Conservation (phyloP, 2,797 vertebrate genomes). For the Takifugu rubripes region DNA sequence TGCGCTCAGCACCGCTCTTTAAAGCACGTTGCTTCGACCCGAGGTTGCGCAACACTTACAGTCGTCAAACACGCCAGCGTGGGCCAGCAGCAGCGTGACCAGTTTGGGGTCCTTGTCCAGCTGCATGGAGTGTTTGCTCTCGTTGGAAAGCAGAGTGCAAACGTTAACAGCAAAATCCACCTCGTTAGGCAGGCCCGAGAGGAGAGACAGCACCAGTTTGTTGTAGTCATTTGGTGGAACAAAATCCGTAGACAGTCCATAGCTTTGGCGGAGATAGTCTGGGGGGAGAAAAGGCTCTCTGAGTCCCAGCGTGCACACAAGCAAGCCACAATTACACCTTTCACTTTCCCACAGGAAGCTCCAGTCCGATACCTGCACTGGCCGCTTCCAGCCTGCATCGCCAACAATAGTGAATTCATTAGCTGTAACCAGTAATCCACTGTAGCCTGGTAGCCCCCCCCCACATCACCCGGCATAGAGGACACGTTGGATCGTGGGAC, state of each 20-base stretch:
- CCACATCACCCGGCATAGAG: too few relatives aligned
- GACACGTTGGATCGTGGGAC: too few relatives aligned
- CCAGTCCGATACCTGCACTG: too few relatives aligned
- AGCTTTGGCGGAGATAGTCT: constrained; percentile 99
- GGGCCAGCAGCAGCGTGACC: constrained; percentile 95
- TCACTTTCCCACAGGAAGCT: not conserved
- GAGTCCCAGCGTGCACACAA: not conserved
- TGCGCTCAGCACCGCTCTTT: too few relatives aligned
- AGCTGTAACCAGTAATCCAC: too few relatives aligned
- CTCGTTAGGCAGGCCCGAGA: constrained; percentile 98
- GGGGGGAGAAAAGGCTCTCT: constrained; percentile 15
- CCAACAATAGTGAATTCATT: too few relatives aligned
- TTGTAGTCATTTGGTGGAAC: constrained; percentile 96
- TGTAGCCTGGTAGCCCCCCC: too few relatives aligned
- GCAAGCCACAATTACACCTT: not conserved
- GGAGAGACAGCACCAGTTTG: constrained; percentile 99
- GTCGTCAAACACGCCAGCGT: constrained; percentile 97
- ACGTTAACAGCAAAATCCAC: constrained; percentile 99
- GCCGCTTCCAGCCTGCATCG: too few relatives aligned
- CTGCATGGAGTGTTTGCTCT: constrained; percentile 99
- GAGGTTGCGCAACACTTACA: constrained; percentile 76
- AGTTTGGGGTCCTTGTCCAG: constrained; percentile 99
- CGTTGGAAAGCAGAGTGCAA: constrained; percentile 98
- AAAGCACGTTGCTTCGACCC: too few relatives aligned
- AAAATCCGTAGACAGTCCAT: constrained; percentile 95